Evolutionary conservation across 2,888 invertebrate genomes (phyloP), one percentile per base, ranked within the genome.

Genomic region (Belgica antarctica): DNA sequence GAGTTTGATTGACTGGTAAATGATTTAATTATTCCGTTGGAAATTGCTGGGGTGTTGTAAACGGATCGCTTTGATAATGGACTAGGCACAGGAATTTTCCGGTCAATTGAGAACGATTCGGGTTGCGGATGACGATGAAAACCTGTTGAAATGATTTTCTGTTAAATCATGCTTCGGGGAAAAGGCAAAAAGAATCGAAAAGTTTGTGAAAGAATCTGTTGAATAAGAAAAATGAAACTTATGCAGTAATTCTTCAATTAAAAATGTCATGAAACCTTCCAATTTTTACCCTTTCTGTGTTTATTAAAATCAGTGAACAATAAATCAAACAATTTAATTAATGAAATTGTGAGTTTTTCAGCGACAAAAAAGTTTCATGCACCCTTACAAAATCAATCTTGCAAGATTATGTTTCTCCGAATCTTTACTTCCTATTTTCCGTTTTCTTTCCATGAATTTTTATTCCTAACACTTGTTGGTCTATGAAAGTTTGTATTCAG

Each of bases 1-100:
- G 65, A 46, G 47, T 65, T 65, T 65, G 65, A 65, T 65, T 65
- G 65, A 65, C 65, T 65, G 47, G 65, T 65, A 27, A 65, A 65
- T 65, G 65, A 65, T 65, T 65, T 65, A 65, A 65, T 65, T 65
- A 47, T 65, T 22, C 52, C 22, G 17, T 52, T 31, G 34, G 12
- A 31, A 46, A 12, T 46, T 15, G 4, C 46, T 46, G 59, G 59
- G 27, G 25, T 27, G 8, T 27, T 24, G 59, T n/a, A 25, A 27
- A 27, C 12, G 27, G 19, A 27, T 59, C 15, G 7, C n/a, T 52
- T 27, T 24, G 59, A 59, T 59, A 59, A 59, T 59, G 59, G 24
- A 25, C 59, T 24, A 3, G n/a, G n/a, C n/a, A n/a, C n/a, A n/a
- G 59, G 59, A 59, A 25, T 62, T 62, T 62, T 65, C 47, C 65